Conservation (phyloP, 2,113 vertebrate species). For the Stictonetta naevosa region DNA sequence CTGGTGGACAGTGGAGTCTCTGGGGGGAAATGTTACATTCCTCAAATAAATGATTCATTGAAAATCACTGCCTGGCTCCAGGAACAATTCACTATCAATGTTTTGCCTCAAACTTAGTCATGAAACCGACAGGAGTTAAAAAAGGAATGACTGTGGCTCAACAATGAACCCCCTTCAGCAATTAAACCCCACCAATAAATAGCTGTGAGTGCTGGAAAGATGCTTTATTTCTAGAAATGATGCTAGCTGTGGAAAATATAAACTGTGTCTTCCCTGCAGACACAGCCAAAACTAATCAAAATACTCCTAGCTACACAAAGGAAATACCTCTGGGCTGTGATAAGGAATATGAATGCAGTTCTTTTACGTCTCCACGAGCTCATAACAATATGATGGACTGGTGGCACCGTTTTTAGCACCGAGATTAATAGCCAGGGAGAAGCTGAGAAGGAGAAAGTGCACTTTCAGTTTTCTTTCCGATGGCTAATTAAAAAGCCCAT, state of each 20-base stretch:
- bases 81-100: not conserved
- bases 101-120: not conserved
- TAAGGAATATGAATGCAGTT: conserved; percentile 38
- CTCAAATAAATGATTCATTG: not conserved
- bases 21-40: not conserved
- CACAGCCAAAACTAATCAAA: conserved; percentile 57
- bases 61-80: not conserved
- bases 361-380: conserved; percentile 18
- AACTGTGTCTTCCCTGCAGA: conserved; percentile 43
- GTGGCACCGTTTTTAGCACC: not conserved
- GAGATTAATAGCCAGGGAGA: conserved; percentile 23
- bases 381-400: conserved; percentile 37
- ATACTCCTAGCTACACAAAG: conserved; percentile 37
- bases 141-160: not conserved
- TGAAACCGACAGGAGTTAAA: conserved; percentile 6
- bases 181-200: not conserved
- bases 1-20: not conserved
- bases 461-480: conserved; percentile 71
- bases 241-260: conserved; percentile 38
- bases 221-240: conserved; percentile 14
- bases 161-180: not conserved
- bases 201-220: accelerated
- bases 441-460: conserved; percentile 38
- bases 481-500: conserved; percentile 62
- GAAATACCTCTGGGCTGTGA: conserved; percentile 60